Evolutionary conservation across 2,113 vertebrate genomes (phyloP).

Genomic region (Tupaia chinensis): DNA sequence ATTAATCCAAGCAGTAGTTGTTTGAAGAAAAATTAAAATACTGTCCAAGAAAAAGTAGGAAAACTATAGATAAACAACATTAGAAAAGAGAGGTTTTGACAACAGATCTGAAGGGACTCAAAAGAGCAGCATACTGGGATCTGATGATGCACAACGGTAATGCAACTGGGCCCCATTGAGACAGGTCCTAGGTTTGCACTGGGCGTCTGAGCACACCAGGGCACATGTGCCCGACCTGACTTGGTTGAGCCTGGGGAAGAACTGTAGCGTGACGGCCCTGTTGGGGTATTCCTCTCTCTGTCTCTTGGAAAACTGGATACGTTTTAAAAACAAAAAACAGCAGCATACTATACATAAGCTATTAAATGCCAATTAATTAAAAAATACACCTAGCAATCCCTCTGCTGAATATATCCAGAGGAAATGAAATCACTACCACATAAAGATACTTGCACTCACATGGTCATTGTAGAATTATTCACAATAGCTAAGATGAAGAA

Average conservation of each 20-base stretch:
- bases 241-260: too few species aligned
- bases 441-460: not conserved
- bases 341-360: not conserved
- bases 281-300: too few species aligned
- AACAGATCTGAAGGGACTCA: not conserved
- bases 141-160: too few species aligned
- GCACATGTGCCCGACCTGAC: too few species aligned
- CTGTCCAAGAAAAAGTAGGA: not conserved
- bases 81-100: not conserved
- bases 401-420: not conserved
- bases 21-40: slow-evolving; percentile 39
- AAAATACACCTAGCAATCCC: not conserved
- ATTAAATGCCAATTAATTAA: not conserved
- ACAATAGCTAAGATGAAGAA: not conserved
- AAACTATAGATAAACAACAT: not conserved
- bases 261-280: too few species aligned
- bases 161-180: too few species aligned
- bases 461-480: not conserved
- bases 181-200: too few species aligned
- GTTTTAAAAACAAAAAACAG: not conserved
- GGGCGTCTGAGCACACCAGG: too few species aligned
- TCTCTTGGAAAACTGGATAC: too few species aligned
- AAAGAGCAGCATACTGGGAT: not conserved
- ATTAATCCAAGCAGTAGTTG: not conserved
- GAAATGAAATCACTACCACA: not conserved